Percentiles rank a stretch among this genome's conserved stretches.
These are phyloP conservation scores for Pollenia angustigena DNA, from an alignment of 2,888 invertebrate species.

Conservation along the genomic window DNA sequence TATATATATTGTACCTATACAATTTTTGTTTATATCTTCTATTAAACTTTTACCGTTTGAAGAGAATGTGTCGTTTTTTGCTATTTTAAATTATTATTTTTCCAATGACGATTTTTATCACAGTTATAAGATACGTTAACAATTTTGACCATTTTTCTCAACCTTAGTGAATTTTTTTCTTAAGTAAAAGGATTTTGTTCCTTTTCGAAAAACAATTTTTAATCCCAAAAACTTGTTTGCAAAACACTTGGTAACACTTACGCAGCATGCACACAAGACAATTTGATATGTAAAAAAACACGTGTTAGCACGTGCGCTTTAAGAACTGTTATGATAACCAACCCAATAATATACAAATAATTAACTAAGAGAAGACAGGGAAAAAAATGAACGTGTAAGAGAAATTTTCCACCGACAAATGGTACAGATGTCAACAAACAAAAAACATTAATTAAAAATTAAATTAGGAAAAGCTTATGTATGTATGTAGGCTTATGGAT, in stretches of 20 bases:
- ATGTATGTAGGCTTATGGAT: neutral
- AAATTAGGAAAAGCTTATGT: no score
- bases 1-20: no score
- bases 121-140: neutral
- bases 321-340: neutral
- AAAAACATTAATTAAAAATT: neutral
- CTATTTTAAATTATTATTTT: no score
- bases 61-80: no score
- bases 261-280: neutral
- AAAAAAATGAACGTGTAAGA: neutral
- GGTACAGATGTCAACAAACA: neutral
- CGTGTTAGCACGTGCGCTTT: conserved; percentile 73
- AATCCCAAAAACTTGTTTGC: neutral
- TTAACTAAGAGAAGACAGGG: neutral
- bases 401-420: neutral
- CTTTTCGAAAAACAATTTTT: no score
- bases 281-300: conserved; percentile 36
- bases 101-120: no score
- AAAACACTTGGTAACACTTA: conserved; percentile 66
- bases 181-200: no score
- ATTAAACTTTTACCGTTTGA: no score
- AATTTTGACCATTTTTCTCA: neutral
- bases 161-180: neutral
- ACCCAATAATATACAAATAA: neutral
- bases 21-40: no score